phyloP scores from a whole-genome alignment of 2,113 vertebrate genomes.

The Eolophus roseicapilla region DNA sequence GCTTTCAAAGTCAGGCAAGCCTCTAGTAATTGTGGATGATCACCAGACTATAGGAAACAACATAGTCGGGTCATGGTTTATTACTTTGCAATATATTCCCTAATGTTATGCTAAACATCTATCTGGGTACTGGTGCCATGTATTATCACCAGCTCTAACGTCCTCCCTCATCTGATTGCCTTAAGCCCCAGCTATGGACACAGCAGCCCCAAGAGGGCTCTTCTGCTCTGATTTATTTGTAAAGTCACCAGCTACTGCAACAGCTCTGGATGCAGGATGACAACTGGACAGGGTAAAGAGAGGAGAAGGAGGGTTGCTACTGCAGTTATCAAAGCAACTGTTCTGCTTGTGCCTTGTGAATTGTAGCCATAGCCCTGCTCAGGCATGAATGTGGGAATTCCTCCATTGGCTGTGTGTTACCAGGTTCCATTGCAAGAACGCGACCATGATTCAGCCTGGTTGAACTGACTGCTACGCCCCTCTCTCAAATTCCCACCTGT shows the following conservation, averaged over 20 bases:
- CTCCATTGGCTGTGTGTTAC: rapidly evolving
- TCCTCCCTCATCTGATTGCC: background rate
- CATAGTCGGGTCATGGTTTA: background rate
- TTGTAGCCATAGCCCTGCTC: background rate
- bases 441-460: background rate
- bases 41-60: background rate
- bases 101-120: rapidly evolving
- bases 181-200: background rate
- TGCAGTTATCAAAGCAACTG: background rate
- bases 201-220: rapidly evolving
- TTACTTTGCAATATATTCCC: background rate
- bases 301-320: background rate
- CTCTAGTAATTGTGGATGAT: background rate
- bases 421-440: background rate
- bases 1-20: background rate
- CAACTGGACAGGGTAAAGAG: background rate
- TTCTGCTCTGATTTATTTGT: background rate
- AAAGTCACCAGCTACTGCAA: background rate
- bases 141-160: background rate
- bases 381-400: background rate
- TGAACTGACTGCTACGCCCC: background rate
- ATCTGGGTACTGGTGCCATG: too few species aligned
- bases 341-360: background rate
- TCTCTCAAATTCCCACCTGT: background rate
- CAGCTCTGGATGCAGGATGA: background rate